Conservation (phyloP, 2,113 vertebrate genomes). For the Atherinomorus stipes region DNA sequence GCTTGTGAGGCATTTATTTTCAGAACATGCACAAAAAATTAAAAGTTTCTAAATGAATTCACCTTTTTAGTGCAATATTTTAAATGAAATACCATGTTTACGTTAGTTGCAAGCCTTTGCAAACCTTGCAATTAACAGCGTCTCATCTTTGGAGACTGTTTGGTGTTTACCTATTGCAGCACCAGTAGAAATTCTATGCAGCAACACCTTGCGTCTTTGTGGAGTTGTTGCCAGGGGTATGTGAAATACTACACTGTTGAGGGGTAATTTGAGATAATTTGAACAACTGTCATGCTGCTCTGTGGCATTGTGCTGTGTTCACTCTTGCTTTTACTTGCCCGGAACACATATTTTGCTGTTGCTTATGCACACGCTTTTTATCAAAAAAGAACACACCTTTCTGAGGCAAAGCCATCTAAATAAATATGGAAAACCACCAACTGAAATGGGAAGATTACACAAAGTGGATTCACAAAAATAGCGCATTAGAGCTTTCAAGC, state of each 20-base stretch:
- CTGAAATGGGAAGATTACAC: conserved; percentile 7
- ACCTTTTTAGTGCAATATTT: not conserved
- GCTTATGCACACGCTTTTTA: not conserved
- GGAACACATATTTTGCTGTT: not conserved
- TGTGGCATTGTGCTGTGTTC: conserved; percentile 42
- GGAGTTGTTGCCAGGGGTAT: conserved; percentile 35
- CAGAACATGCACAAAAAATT: too few species aligned
- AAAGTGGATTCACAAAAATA: conserved; percentile 25
- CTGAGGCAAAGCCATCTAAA: conserved; percentile 1
- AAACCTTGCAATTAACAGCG: not conserved
- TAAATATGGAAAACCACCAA: conserved; percentile 29
- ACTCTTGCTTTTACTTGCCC: conserved; percentile 17
- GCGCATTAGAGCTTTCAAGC: conserved; percentile 16
- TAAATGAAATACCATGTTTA: not conserved
- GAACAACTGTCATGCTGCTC: conserved; percentile 39
- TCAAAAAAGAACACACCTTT: conserved; percentile 6
- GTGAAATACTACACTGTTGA: conserved; percentile 45
- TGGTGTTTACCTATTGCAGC: not conserved
- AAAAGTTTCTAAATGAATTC: too few species aligned
- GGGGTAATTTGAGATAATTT: conserved; percentile 51
- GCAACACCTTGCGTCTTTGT: conserved; percentile 24
- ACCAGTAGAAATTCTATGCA: conserved; percentile 33
- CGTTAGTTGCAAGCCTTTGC: not conserved
- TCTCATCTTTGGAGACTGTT: not conserved
- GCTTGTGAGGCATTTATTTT: too few species aligned